Evolutionary conservation across 2,888 invertebrate genomes (phyloP).

Genomic region (Notodonta dromedarius): DNA sequence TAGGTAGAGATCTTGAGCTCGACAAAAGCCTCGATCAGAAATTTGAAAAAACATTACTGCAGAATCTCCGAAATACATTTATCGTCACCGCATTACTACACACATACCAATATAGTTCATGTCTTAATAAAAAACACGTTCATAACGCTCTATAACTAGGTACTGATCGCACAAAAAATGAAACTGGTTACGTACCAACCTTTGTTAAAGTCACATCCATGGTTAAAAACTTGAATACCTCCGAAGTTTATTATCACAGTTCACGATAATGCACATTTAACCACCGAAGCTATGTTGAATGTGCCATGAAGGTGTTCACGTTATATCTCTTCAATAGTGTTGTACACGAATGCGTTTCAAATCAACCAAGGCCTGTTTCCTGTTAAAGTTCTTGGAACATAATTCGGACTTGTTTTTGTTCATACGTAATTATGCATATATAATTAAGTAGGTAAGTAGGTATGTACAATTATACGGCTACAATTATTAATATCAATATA

Average conservation of each 20-base stretch:
- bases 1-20: too few species aligned
- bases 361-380: constrained; percentile 22
- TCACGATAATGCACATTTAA: background rate
- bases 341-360: constrained; percentile 26
- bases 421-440: constrained; percentile 14
- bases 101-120: too few species aligned
- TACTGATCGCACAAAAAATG: background rate
- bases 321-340: constrained; percentile 14
- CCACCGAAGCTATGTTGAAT: background rate
- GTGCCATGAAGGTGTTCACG: constrained; percentile 14
- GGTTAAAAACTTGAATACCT: background rate
- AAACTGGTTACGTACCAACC: constrained; percentile 15
- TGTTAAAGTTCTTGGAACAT: constrained; percentile 32
- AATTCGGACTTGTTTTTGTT: constrained; percentile 19
- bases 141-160: background rate
- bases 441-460: background rate
- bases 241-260: background rate
- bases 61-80: too few species aligned
- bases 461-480: background rate
- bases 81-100: too few species aligned
- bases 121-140: background rate
- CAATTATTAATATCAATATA: background rate
- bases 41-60: too few species aligned
- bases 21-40: too few species aligned
- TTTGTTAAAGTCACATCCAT: constrained; percentile 23